A percentile compares a stretch with the other conserved stretches of the same genome.
Evolutionary conservation across 2,797 vertebrate species (phyloP).

Genomic region (Leptodactylus fallax): DNA sequence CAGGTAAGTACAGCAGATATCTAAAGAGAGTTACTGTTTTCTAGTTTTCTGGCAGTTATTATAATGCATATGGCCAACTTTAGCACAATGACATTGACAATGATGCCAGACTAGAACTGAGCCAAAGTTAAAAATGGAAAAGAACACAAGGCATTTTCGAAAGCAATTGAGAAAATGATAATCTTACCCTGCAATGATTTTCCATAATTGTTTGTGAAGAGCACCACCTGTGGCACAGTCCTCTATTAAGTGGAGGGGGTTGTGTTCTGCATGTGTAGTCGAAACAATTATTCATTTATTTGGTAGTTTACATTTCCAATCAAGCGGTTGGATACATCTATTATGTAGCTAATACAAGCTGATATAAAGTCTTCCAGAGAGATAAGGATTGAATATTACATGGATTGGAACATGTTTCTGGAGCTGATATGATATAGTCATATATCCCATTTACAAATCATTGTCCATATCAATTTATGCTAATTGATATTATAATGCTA

Average conservation of each 20-base stretch:
- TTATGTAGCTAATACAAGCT: not conserved
- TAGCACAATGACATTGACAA: not conserved
- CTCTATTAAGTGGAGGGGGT: not conserved
- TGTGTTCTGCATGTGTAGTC: not conserved
- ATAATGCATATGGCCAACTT: not conserved
- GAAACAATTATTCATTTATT: constrained; percentile 24
- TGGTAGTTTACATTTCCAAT: constrained; percentile 4
- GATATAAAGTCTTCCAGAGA: not conserved
- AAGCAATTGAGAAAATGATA: constrained; percentile 6
- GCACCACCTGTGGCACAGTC: constrained; percentile 19
- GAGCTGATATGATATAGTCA: not conserved
- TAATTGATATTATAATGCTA: not conserved
- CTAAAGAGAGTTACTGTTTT: not conserved
- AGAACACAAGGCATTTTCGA: constrained; percentile 4
- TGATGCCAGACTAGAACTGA: not conserved
- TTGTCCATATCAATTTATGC: not conserved
- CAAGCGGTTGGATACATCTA: not conserved
- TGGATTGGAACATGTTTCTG: not conserved
- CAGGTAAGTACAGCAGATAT: not conserved
- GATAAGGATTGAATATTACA: not conserved
- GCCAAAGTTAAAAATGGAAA: constrained; percentile 13
- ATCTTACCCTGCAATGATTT: constrained; percentile 17
- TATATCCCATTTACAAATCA: not conserved
- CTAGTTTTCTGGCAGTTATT: not conserved
- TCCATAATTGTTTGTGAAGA: constrained; percentile 28